Base-by-base conservation (phyloP, 2,113 vertebrate genomes). In the Ardeotis arabs region DNA sequence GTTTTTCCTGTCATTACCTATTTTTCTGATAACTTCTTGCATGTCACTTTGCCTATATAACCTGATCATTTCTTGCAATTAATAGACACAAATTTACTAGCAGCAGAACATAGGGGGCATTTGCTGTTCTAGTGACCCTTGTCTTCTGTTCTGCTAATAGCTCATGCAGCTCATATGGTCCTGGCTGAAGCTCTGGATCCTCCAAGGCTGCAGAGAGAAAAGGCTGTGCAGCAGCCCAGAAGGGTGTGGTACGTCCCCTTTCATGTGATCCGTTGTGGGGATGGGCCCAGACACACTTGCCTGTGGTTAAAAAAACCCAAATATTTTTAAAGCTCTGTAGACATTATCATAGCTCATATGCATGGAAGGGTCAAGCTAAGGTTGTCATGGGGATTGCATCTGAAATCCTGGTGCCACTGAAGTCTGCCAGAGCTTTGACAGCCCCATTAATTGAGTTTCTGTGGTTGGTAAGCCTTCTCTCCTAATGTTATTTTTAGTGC, bases 381-480 rank as follows among this genome's bases (percentile, higher is more conserved):
- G 59, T 81, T 77, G 84, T 87, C 63, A 20, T 60, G 81, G 49
- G 87, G 67, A 76, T 77, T 87, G 79, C 6, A 5, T 89, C 73
- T 96, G 86, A 92, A 96, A 90, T 93, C 80, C 69, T 96, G 73
- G 67, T 95, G 76, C 50, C 58, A 68, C 66, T 76, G 84, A 90
- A 93, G 74, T 93, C 94, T 95, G 73, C 53, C 69, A 90, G 77
- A 89, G 50, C 64, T 92, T 91, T 96, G 95, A 87, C 90, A 93
- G 62, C 62, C 62, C 66, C 60, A 74, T 94, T 94, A 96, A 94
- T 81, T 89, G 87, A 87, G 73, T 84, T 94, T 86, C 91, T 93
- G 80, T 64, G 56, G 64, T 68, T 90, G 77, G 84, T 78, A 78
- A 93, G 39, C 58, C 35, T 89, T 84, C 62, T 70, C 72, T 93